These are phyloP conservation scores for Tuberolachnus salignus DNA, from an alignment of 2,888 invertebrate genomes.

Conservation along the genomic window DNA sequence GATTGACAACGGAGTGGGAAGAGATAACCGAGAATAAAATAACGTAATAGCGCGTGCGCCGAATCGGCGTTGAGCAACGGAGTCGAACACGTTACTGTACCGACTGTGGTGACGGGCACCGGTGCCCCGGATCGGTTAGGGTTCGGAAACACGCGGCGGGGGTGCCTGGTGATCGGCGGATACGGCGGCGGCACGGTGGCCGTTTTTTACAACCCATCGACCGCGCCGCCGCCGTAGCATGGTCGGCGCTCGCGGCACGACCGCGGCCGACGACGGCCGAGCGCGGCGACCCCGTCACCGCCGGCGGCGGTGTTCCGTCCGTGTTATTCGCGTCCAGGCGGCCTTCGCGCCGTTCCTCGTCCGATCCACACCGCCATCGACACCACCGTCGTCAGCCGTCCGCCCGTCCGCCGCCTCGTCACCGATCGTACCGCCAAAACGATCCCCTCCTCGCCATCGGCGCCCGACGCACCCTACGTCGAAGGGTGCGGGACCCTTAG, in stretches of 20 bases:
- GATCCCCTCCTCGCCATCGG: neutral
- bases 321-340: conserved; percentile 10
- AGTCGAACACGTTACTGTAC: neutral
- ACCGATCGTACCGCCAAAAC: neutral
- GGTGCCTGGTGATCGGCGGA: conserved; percentile 4
- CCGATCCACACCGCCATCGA: neutral
- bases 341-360: neutral
- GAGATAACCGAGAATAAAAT: no score
- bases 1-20: no score
- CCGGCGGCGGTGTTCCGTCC: neutral
- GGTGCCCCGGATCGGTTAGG: neutral
- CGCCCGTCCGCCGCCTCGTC: neutral
- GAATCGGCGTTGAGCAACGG: no score
- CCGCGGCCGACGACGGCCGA: conserved; percentile 10
- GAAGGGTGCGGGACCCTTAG: no score
- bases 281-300: neutral
- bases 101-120: neutral
- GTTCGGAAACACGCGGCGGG: neutral
- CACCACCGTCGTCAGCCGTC: neutral
- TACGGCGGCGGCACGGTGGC: neutral
- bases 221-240: conserved; percentile 20
- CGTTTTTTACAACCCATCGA: conserved; percentile 32
- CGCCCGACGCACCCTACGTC: no score
- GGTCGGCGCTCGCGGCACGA: conserved; percentile 25
- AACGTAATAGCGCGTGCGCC: no score